Evolutionary conservation across 2,888 invertebrate species (phyloP).

Genomic region (Ectemnius continuus): DNA sequence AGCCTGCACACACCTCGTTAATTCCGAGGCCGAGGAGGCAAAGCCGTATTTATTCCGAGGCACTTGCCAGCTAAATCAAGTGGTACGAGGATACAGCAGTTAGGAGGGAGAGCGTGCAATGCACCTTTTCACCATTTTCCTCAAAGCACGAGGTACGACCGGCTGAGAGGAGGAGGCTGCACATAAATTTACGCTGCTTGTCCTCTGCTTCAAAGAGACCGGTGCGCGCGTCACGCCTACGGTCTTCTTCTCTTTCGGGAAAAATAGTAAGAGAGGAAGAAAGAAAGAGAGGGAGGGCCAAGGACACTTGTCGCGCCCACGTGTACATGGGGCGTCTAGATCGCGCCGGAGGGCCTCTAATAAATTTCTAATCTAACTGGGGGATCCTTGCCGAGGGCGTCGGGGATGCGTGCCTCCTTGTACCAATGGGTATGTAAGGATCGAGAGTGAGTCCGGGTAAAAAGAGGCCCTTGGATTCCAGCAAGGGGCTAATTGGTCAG

Average conservation of each 20-base stretch:
- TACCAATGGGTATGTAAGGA: slow-evolving; percentile 8
- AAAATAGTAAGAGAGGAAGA: slow-evolving; percentile 39
- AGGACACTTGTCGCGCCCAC: slow-evolving; percentile 40
- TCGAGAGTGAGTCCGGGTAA: slow-evolving; percentile 4
- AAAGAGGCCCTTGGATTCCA: slow-evolving; percentile 11
- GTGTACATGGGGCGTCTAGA: neutral
- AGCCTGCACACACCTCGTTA: slow-evolving; percentile 17
- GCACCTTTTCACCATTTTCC: neutral
- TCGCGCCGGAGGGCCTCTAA: slow-evolving; percentile 37
- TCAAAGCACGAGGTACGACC: neutral
- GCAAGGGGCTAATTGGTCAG: slow-evolving; percentile 45
- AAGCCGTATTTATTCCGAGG: slow-evolving; percentile 66
- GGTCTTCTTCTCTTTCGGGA: slow-evolving; percentile 30
- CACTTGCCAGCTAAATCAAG: slow-evolving; percentile 17
- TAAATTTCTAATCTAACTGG: slow-evolving; percentile 51
- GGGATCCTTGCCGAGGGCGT: slow-evolving; percentile 8
- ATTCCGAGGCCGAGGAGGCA: slow-evolving; percentile 65
- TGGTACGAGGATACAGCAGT: slow-evolving; percentile 2
- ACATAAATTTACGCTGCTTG: neutral
- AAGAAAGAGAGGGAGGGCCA: slow-evolving; percentile 22
- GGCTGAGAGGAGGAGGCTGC: neutral
- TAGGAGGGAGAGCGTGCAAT: neutral
- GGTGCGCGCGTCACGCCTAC: slow-evolving; percentile 39
- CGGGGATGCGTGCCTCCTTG: neutral
- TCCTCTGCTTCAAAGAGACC: slow-evolving; percentile 1